Conservation (phyloP, 1,140 invertebrate genomes). For the Cherax destructor region DNA sequence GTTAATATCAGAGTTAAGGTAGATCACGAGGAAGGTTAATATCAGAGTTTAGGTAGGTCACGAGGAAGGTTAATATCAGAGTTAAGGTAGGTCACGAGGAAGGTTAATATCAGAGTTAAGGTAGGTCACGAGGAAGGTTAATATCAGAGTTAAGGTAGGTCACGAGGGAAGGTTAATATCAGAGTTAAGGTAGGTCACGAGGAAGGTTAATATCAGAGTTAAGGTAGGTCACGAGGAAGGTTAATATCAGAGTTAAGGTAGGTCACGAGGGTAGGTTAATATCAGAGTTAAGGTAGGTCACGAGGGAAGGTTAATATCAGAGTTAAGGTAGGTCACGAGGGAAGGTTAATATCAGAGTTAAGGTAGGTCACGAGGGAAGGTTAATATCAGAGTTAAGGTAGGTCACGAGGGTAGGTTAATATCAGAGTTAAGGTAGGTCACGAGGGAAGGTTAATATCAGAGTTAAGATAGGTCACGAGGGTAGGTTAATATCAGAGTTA, state of each 20-base stretch:
- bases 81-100: neutral
- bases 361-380: neutral
- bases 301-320: neutral
- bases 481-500: neutral
- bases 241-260: neutral
- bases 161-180: no score
- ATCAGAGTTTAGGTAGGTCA: neutral
- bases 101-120: neutral
- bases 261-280: neutral
- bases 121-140: neutral
- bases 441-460: neutral
- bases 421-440: slow-evolving; percentile 11
- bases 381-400: slow-evolving; percentile 80
- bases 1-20: neutral
- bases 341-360: neutral
- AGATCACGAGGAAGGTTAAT: neutral
- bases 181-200: slow-evolving; percentile 79
- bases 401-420: slow-evolving; percentile 72
- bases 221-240: neutral
- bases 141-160: neutral
- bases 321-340: neutral
- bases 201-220: neutral
- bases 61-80: neutral
- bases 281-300: neutral
- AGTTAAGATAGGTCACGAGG: neutral